These are phyloP conservation scores for Suricata suricatta DNA, from an alignment of 2,113 vertebrate genomes.

Conservation along the genomic window DNA sequence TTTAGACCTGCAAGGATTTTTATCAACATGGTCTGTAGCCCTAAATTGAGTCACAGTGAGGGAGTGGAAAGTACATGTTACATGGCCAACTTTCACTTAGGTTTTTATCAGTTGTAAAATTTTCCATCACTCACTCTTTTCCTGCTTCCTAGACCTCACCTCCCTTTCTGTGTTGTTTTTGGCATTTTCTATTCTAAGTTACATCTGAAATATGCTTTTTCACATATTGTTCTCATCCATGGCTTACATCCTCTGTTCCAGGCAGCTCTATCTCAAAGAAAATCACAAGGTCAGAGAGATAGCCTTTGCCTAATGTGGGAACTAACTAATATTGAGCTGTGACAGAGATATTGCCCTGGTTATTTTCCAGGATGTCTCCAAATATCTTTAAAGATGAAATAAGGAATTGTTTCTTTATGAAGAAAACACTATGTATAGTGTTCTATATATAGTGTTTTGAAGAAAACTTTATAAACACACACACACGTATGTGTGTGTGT, in stretches of 20 bases:
- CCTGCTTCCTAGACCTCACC: not conserved
- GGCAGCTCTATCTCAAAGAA: constrained; percentile 46
- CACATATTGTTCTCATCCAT: constrained; percentile 43
- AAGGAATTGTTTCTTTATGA: not conserved
- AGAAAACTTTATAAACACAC: not conserved
- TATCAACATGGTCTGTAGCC: not conserved
- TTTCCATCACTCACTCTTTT: constrained; percentile 49
- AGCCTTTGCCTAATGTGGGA: constrained; percentile 26
- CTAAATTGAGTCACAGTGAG: not conserved
- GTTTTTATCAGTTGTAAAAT: constrained; percentile 24
- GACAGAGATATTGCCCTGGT: not conserved
- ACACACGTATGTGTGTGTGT: too few species aligned
- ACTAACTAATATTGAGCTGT: not conserved
- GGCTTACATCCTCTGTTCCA: constrained; percentile 23
- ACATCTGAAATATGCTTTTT: constrained; percentile 39
- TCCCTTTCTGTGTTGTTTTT: constrained; percentile 48
- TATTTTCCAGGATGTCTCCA: not conserved
- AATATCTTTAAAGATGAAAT: not conserved
- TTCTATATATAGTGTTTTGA: not conserved
- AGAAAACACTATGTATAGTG: not conserved
- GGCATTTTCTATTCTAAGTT: constrained; percentile 9
- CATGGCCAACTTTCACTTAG: not conserved
- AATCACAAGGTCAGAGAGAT: constrained; percentile 52
- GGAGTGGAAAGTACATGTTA: not conserved
- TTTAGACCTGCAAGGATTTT: not conserved